A percentile compares a stretch with the other conserved stretches of the same genome.
Conservation (phyloP, 2,113 vertebrate species). For the Argyrosomus japonicus region DNA sequence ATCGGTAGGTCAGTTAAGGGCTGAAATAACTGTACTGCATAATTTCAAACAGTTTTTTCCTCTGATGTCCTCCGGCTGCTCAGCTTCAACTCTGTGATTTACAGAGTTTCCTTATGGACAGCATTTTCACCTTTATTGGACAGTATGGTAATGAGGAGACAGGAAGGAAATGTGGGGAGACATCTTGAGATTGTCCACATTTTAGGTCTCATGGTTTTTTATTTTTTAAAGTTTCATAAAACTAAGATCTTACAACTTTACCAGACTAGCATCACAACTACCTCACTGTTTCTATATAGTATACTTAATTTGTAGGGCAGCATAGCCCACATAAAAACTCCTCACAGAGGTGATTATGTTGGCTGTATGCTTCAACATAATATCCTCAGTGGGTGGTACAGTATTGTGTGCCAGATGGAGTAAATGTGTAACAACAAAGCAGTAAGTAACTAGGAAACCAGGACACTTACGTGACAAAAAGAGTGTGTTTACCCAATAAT, state of each 20-base stretch:
- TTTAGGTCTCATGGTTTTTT: not conserved
- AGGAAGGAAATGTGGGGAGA: too few species aligned
- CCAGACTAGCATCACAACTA: too few species aligned
- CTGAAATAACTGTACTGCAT: too few species aligned
- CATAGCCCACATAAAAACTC: not conserved
- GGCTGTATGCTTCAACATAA: not conserved
- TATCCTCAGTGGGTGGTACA: not conserved
- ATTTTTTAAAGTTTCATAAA: not conserved
- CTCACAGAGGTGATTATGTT: not conserved
- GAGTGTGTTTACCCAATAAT: slow-evolving; percentile 42
- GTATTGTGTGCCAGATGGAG: not conserved
- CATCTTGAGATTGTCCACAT: not conserved
- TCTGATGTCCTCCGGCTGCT: too few species aligned
- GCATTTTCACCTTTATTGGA: too few species aligned
- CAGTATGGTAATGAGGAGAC: too few species aligned
- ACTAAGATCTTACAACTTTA: not conserved
- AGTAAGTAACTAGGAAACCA: slow-evolving; percentile 32
- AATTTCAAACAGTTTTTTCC: too few species aligned
- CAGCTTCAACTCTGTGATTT: too few species aligned
- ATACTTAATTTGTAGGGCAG: not conserved
- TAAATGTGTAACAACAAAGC: slow-evolving; percentile 25
- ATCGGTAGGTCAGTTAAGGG: too few species aligned
- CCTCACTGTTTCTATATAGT: not conserved
- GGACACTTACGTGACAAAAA: slow-evolving; percentile 22
- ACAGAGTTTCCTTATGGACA: too few species aligned